Conservation (phyloP, 2,888 invertebrate genomes). For the Rhagium mordax region DNA sequence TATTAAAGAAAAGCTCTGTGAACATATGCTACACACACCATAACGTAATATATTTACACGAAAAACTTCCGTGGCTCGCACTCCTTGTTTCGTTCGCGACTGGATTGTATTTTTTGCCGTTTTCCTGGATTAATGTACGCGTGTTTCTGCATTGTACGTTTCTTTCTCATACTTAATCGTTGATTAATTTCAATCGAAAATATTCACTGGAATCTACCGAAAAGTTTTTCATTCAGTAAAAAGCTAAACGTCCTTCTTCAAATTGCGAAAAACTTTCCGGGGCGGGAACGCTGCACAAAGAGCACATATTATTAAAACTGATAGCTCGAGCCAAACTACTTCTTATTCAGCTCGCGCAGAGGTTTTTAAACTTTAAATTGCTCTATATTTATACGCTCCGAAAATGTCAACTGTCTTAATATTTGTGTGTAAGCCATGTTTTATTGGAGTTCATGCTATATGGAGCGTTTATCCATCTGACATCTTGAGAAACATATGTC, state of each 20-base stretch:
- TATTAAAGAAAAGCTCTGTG: constrained; percentile 22
- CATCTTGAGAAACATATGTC: constrained; percentile 44
- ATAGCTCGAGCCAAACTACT: constrained; percentile 16
- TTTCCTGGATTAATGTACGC: neutral
- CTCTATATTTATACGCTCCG: constrained; percentile 29
- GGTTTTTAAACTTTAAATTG: constrained; percentile 29
- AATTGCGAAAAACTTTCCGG: constrained; percentile 30
- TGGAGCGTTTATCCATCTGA: constrained; percentile 34
- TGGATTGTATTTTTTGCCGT: neutral
- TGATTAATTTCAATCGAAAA: too few species aligned
- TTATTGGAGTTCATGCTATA: constrained; percentile 46
- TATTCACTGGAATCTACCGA: too few species aligned
- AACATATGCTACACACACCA: constrained; percentile 23
- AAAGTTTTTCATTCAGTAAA: constrained; percentile 47
- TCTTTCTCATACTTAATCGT: too few species aligned
- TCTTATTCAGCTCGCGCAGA: constrained; percentile 9
- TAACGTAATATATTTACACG: neutral
- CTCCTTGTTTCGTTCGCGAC: neutral
- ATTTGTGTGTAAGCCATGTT: constrained; percentile 41
- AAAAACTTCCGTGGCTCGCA: neutral
- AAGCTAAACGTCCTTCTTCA: constrained; percentile 42
- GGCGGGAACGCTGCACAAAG: neutral
- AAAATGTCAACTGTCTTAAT: constrained; percentile 43
- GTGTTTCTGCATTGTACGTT: neutral
- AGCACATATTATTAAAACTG: constrained; percentile 21